Evolutionary conservation across 2,888 invertebrate species (phyloP).

Genomic region (Thecocarcelia acutangulata): DNA sequence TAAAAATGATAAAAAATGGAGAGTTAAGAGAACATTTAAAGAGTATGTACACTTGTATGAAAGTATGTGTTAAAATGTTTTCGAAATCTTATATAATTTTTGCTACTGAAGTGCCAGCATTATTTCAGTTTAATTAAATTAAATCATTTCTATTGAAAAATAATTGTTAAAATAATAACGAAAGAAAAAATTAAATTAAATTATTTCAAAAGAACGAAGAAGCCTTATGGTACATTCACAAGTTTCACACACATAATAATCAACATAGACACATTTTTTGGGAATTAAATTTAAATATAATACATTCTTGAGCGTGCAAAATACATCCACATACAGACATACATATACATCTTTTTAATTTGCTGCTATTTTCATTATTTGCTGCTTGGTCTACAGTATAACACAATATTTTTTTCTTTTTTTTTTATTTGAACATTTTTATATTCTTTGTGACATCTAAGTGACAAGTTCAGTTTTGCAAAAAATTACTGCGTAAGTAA

Average conservation of each 20-base stretch:
- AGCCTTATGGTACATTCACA: not conserved
- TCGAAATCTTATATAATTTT: conserved; percentile 25
- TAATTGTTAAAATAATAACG: conserved; percentile 38
- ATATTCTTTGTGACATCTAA: too few relatives aligned
- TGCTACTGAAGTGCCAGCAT: conserved; percentile 13
- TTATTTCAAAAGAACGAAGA: not conserved
- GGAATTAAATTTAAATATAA: too few relatives aligned
- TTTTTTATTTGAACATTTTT: too few relatives aligned
- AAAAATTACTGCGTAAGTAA: not conserved
- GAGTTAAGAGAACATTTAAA: conserved; percentile 40
- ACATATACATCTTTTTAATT: too few relatives aligned
- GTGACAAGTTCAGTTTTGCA: too few relatives aligned
- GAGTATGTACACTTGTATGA: not conserved
- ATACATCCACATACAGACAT: too few relatives aligned
- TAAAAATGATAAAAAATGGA: conserved; percentile 42
- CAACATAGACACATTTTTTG: too few relatives aligned
- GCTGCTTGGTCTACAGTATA: too few relatives aligned
- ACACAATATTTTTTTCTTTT: too few relatives aligned
- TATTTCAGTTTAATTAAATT: conserved; percentile 54
- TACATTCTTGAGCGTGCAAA: too few relatives aligned
- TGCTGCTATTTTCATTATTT: too few relatives aligned
- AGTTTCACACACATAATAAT: too few relatives aligned
- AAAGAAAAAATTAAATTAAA: conserved; percentile 8
- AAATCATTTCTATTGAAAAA: conserved; percentile 48
- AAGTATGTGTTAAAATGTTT: conserved; percentile 19